These are phyloP conservation scores for Drosophila leonis DNA, from an alignment of 2,888 invertebrate genomes.

Conservation along the genomic window DNA sequence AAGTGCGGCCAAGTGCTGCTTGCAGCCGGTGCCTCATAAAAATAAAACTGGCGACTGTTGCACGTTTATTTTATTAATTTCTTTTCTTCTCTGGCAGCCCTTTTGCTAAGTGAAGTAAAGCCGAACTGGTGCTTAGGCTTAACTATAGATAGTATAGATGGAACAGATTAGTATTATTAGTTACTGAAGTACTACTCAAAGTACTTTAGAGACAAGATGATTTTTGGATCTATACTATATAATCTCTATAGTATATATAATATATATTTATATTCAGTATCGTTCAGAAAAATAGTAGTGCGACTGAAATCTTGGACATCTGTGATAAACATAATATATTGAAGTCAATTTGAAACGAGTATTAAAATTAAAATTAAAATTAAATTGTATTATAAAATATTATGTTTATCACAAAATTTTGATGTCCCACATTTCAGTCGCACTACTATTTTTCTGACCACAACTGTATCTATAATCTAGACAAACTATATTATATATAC, in stretches of 20 bases:
- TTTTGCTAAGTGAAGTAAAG: conserved; percentile 1
- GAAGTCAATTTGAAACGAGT: no score
- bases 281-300: no score
- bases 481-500: not conserved
- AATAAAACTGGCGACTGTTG: conserved; percentile 55
- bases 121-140: not conserved
- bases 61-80: conserved; percentile 1
- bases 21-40: conserved; percentile 45
- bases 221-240: not conserved
- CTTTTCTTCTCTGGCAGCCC: conserved; percentile 23
- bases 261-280: not conserved
- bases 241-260: not conserved
- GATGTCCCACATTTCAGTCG: no score
- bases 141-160: not conserved
- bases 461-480: not conserved
- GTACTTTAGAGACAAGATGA: not conserved
- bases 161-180: no score
- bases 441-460: no score
- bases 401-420: no score
- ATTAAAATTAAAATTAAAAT: no score
- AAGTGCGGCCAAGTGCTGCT: conserved; percentile 58
- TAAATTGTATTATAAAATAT: no score
- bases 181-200: no score
- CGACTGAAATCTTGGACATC: no score
- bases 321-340: no score